These are phyloP conservation scores for Bombus soroeensis DNA, from an alignment of 1,140 invertebrate species.

Conservation along the genomic window DNA sequence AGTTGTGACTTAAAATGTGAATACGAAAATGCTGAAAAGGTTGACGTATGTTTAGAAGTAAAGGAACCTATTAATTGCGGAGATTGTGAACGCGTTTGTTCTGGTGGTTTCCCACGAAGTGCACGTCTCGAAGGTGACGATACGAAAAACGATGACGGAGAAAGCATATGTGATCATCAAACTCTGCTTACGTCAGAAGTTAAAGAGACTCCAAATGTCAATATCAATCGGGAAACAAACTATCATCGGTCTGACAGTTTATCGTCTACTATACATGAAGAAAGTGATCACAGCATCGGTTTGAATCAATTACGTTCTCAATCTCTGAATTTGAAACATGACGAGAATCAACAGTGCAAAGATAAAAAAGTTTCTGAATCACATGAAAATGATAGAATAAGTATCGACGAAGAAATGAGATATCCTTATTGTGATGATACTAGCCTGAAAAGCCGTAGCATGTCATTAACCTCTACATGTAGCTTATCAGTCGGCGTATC, in stretches of 20 bases:
- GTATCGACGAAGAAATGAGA: constrained; percentile 66
- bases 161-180: constrained; percentile 17
- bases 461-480: constrained; percentile 79
- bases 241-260: constrained; percentile 52
- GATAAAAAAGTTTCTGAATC: constrained; percentile 31
- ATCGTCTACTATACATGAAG: constrained; percentile 43
- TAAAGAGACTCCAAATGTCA: background rate
- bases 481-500: constrained; percentile 75
- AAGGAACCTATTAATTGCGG: constrained; percentile 78
- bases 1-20: constrained; percentile 40
- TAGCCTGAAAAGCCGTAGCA: constrained; percentile 79
- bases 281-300: constrained; percentile 33
- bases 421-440: constrained; percentile 67
- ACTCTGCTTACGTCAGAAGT: background rate
- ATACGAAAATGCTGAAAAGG: constrained; percentile 60
- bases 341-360: constrained; percentile 18
- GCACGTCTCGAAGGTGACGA: background rate
- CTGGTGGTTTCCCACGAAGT: constrained; percentile 66
- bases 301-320: constrained; percentile 56
- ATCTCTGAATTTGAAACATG: constrained; percentile 48
- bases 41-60: constrained; percentile 79
- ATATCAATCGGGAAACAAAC: background rate
- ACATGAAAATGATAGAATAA: constrained; percentile 61
- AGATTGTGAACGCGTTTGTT: constrained; percentile 80
- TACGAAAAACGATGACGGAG: background rate